Evolutionary conservation across 1,140 invertebrate species (phyloP), one percentile per base, ranked within the genome.

Genomic region (Drosophila triauraria): DNA sequence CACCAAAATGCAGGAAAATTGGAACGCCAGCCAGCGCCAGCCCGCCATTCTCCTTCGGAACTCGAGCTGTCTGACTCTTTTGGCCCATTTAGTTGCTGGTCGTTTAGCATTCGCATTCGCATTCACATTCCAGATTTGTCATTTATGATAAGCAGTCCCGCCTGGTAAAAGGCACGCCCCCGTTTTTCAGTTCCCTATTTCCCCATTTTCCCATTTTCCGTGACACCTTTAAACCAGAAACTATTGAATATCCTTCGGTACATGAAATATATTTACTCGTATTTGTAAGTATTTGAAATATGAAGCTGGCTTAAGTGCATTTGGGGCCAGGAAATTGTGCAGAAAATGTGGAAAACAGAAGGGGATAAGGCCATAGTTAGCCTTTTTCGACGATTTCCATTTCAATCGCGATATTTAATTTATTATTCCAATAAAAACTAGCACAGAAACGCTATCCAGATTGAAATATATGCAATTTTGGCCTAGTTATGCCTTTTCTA

Each of bases 1-100:
- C 81, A 80, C 77, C 82, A 72, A 77, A 62, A 64, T 85, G 74
- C 82, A 85, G 67, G 65, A 61, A 81, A 84, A 85, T 85, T 80
- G 77, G 62, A 72, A 46, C 70, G 20, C 23, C 25, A 67, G 65
- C n/a, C 51, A 58, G 40, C 40, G 63, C 38, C 56, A 51, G n/a
- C 27, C 5, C 15, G 12, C 51, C 54, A 71, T 70, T 83, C 69
- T 32, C 48, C 56, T 58, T 81, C 58, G 44, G 12, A 70, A 15
- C 20, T 51, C 8, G 53, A 57, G 17, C 53, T 71, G 63, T 62
- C 44, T 72, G 59, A n/a, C 54, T 60, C 60, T 72, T 58, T 50
- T 60, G 60, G 46, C 47, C 67, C 69, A 71, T 72, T 72, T 50
- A 59, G 69, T 72, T 71, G 69, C 51, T 72, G 67, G 69, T 71